Evolutionary conservation across 2,797 vertebrate species (phyloP).

Genomic region (Hoplostethus mediterraneus): DNA sequence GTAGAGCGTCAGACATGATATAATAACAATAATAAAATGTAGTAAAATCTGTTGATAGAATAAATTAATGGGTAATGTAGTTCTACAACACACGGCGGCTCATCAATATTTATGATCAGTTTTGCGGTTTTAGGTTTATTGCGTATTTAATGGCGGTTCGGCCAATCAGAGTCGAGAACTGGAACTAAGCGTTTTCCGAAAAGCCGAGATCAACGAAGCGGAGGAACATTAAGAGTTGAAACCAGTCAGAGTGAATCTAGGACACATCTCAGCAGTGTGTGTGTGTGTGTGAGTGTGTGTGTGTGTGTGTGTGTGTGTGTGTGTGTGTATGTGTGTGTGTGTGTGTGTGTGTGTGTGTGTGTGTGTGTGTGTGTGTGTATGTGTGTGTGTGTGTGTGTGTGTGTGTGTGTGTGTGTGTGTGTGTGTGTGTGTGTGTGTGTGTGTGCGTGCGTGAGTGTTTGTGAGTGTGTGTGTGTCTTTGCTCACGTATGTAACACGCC

Average conservation of each 20-base stretch:
- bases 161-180: constrained; percentile 14
- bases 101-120: too few species aligned
- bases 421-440: background rate
- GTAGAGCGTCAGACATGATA: too few species aligned
- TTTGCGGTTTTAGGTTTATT: too few species aligned
- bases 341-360: background rate
- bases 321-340: background rate
- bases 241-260: constrained; percentile 24
- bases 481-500: background rate
- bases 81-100: too few species aligned
- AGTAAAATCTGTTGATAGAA: too few species aligned
- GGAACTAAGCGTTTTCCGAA: background rate
- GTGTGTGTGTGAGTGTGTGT: background rate
- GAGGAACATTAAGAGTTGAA: constrained; percentile 32
- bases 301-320: background rate
- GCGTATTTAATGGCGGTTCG: background rate
- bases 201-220: background rate
- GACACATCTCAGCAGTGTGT: constrained; percentile 41
- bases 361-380: background rate
- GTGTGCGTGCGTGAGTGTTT: background rate
- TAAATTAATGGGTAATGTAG: too few species aligned
- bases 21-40: too few species aligned
- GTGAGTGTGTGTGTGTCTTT: constrained; percentile 1
- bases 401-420: constrained; percentile 1
- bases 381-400: background rate